Evolutionary conservation across 2,888 invertebrate genomes (phyloP), one percentile per base, ranked within the genome.

Genomic region (Therioaphis trifolii): DNA sequence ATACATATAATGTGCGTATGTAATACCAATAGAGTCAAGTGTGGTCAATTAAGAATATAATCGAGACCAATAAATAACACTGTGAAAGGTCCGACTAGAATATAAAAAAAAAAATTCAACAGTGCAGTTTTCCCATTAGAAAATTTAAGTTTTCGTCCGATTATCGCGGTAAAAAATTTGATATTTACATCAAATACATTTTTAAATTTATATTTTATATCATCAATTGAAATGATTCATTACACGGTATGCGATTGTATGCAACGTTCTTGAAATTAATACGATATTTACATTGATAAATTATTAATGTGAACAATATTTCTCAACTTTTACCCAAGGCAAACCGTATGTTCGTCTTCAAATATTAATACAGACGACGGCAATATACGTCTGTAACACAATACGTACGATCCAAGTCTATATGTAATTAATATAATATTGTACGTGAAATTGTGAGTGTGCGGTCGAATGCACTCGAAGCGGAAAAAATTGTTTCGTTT

Each of bases 11-110:
- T 52, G 35, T 72, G 35, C 49, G 15, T 74, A 29, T 40, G 35
- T n/a, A n/a, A n/a, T 24, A 58, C 27, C 61, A 27, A 61, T 61
- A 24, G 18, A 58, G 24, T 61, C 18, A 24, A 43, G 61, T 75
- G 40, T 27, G n/a, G 43, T 43, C 58, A 61, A 75, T 75, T 61
- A 61, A 75, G 43, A 46, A 61, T n/a, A 61, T 52, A 61, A 61
- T 55, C 69, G 29, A 69, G 78, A 79, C 78, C 52, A 40, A 52
- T 68, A 79, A 69, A 79, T 79, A 69, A 79, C 78, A 66, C 18
- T 55, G 18, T 21, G 18, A 40, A 27, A 27, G 43, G 76, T 76
- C 61, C 46, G 12, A 21, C 29, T 49, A 40, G n/a, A n/a, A n/a
- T n/a, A n/a, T n/a, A n/a, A n/a, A n/a, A n/a, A n/a, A n/a, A n/a